Conservation (phyloP, 2,797 vertebrate species). For the Anomalospiza imberbis region DNA sequence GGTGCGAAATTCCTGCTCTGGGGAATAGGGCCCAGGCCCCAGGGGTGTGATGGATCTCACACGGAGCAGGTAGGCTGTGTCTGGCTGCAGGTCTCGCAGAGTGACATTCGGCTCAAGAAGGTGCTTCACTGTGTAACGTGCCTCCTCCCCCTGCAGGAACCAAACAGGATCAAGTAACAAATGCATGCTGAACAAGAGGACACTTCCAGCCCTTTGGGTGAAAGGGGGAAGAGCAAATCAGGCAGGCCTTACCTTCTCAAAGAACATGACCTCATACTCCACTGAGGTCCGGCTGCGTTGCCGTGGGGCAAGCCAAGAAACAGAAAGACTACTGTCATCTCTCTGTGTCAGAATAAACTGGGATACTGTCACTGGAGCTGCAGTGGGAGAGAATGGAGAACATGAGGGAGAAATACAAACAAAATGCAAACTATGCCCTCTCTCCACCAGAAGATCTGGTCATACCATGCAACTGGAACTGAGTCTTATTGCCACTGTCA, state of each 20-base stretch:
- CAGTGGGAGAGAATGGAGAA: not conserved
- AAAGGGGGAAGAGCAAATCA: not conserved
- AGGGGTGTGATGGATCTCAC: conserved; percentile 73
- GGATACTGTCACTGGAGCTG: conserved; percentile 64
- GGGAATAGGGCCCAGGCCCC: conserved; percentile 75
- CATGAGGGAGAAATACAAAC: not conserved
- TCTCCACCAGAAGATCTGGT: not conserved
- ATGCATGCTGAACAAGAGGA: not conserved
- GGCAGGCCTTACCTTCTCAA: conserved; percentile 57
- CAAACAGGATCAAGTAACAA: not conserved
- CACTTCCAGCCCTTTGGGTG: not conserved
- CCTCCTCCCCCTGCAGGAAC: conserved; percentile 70
- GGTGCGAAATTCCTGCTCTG: conserved; percentile 76
- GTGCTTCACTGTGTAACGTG: conserved; percentile 70
- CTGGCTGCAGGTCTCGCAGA: conserved; percentile 74
- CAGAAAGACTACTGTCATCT: conserved; percentile 68
- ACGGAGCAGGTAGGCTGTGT: conserved; percentile 73
- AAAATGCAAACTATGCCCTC: not conserved
- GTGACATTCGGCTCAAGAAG: conserved; percentile 73
- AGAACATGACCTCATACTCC: conserved; percentile 70
- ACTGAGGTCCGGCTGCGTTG: conserved; percentile 56
- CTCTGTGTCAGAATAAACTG: conserved; percentile 58
- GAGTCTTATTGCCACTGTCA: not conserved
- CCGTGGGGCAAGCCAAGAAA: conserved; percentile 62
- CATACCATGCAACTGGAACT: not conserved